A percentile compares a stretch with the other conserved stretches of the same genome.
These are phyloP conservation scores for Cotesia vestalis DNA, from an alignment of 1,140 invertebrate genomes.

Conservation along the genomic window DNA sequence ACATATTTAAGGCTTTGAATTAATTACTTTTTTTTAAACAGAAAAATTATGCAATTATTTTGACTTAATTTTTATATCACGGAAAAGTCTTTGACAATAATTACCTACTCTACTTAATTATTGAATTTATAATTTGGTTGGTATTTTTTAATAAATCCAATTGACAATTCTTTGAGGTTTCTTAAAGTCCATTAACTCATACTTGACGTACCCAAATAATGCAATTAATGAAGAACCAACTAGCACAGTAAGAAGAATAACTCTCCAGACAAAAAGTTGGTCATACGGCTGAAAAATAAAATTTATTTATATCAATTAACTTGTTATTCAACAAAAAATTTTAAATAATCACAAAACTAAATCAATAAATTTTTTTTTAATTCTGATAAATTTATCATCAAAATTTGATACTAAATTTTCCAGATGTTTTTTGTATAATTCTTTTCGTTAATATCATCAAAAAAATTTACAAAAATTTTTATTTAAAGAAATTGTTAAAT, in stretches of 20 bases:
- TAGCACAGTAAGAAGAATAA: conserved; percentile 64
- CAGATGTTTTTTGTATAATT: conserved; percentile 38
- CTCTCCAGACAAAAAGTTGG: conserved; percentile 68
- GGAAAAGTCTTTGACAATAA: neutral
- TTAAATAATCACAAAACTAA: too few relatives aligned
- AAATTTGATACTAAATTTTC: conserved; percentile 12
- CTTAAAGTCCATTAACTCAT: conserved; percentile 63
- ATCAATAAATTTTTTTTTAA: conserved; percentile 9
- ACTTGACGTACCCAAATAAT: conserved; percentile 65
- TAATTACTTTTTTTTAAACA: conserved; percentile 14
- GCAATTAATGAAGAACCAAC: conserved; percentile 62
- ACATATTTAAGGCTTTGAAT: conserved; percentile 47
- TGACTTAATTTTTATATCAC: neutral
- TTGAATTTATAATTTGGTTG: neutral
- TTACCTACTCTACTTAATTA: neutral
- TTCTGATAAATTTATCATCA: too few relatives aligned
- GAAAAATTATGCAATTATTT: neutral
- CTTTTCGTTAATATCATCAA: too few relatives aligned
- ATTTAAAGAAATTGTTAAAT: too few relatives aligned
- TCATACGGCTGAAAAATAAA: conserved; percentile 67
- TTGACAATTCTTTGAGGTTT: conserved; percentile 59
- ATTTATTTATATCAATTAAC: too few relatives aligned
- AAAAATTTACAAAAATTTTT: too few relatives aligned
- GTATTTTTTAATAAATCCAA: conserved; percentile 54
- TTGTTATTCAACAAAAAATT: too few relatives aligned